phyloP scores from a whole-genome alignment of 2,888 invertebrate genomes.

The Orchesella flavescens region DNA sequence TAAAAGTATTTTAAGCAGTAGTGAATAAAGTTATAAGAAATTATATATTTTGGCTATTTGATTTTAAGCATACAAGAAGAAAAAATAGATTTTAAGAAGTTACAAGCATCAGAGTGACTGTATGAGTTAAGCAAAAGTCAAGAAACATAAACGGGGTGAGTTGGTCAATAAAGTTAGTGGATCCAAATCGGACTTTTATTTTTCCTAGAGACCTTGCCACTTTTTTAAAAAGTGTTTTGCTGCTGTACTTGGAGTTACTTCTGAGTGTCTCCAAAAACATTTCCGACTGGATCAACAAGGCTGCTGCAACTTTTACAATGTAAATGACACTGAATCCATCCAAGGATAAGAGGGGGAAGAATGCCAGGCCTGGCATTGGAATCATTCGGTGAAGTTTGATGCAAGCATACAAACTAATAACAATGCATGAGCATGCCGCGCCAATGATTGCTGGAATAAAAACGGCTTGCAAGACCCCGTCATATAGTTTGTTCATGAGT shows the following conservation, averaged over 20 bases:
- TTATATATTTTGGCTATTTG: too few species aligned
- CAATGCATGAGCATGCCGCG: constrained; percentile 17
- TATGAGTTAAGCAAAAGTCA: constrained; percentile 45
- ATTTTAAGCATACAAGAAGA: too few species aligned
- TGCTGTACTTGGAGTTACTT: constrained; percentile 19
- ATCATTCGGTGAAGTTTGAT: constrained; percentile 53
- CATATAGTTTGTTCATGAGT: constrained; percentile 46
- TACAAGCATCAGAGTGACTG: constrained; percentile 51
- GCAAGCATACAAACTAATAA: constrained; percentile 52
- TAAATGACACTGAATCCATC: constrained; percentile 60
- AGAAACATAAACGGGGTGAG: constrained; percentile 56
- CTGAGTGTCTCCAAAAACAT: not conserved
- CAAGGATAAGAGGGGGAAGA: constrained; percentile 48
- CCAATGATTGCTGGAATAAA: constrained; percentile 46
- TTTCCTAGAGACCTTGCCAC: constrained; percentile 36
- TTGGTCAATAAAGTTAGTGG: constrained; percentile 57
- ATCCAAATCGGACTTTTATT: constrained; percentile 52
- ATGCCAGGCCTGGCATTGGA: constrained; percentile 55
- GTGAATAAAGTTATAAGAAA: too few species aligned
- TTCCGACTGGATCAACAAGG: constrained; percentile 24
- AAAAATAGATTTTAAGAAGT: too few species aligned
- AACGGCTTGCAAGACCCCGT: constrained; percentile 31
- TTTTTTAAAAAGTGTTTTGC: constrained; percentile 43
- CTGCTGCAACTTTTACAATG: constrained; percentile 55
- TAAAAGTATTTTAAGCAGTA: too few species aligned